Percentiles rank a stretch among this genome's conserved stretches.
Evolutionary conservation across 2,113 vertebrate species (phyloP).

Genomic region (Odocoileus virginianus): DNA sequence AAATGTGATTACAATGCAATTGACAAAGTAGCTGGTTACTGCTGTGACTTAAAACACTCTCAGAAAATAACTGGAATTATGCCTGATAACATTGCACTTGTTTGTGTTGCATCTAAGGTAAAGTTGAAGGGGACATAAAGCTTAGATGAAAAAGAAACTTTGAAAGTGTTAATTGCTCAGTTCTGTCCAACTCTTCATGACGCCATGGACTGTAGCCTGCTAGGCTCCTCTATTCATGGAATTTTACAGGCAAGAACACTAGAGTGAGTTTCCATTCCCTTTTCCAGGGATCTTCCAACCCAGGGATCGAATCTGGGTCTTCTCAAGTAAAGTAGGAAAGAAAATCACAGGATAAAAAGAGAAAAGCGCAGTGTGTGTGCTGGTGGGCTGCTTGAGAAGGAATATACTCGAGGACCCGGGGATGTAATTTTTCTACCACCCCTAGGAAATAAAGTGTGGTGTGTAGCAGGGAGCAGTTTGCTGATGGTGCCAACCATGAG

Average conservation of each 20-base stretch:
- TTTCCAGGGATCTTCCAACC: neutral
- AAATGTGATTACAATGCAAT: neutral
- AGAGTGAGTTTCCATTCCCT: neutral
- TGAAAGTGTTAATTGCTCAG: neutral
- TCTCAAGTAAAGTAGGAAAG: neutral
- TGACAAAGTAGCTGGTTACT: neutral
- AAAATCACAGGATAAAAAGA: neutral
- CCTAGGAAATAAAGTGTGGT: neutral
- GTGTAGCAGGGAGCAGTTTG: neutral
- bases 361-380: neutral
- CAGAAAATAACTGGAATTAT: neutral
- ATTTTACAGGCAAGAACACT: neutral
- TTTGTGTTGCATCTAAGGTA: neutral
- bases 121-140: neutral
- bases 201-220: neutral
- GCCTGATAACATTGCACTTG: neutral
- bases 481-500: neutral
- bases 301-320: accelerated
- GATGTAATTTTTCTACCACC: neutral
- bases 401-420: neutral
- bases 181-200: neutral
- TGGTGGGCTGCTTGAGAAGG: neutral
- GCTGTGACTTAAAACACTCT: neutral
- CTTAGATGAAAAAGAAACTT: neutral
- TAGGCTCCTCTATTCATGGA: neutral